These are phyloP conservation scores for Xiphophorus hellerii DNA, from an alignment of 2,113 vertebrate genomes.

Conservation along the genomic window DNA sequence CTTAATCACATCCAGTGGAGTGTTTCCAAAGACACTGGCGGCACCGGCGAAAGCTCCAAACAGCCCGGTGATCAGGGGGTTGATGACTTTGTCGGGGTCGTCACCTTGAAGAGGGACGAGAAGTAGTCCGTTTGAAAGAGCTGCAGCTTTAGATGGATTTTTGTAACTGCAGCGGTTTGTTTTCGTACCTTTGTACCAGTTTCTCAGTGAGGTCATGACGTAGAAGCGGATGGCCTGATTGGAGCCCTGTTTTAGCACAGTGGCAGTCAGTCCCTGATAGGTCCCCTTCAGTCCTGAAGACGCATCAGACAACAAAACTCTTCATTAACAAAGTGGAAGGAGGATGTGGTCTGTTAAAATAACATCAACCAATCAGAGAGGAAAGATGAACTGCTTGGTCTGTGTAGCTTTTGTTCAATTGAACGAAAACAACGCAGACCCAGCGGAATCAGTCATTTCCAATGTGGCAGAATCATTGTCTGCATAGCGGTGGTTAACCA, in stretches of 20 bases:
- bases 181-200: constrained; percentile 95
- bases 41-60: constrained; percentile 93
- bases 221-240: constrained; percentile 99
- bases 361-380: not conserved
- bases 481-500: not conserved
- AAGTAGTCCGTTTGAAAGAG: not conserved
- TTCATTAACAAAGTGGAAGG: not conserved
- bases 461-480: not conserved
- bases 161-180: too few species aligned
- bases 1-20: constrained; percentile 95
- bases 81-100: constrained; percentile 87
- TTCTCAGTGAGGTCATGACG: constrained; percentile 93
- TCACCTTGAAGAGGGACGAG: constrained; percentile 78
- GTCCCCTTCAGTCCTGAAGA: constrained; percentile 89
- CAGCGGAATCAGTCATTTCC: not conserved
- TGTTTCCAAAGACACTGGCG: constrained; percentile 95
- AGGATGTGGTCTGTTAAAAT: not conserved
- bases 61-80: constrained; percentile 88
- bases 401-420: too few species aligned
- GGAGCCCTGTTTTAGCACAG: constrained; percentile 94
- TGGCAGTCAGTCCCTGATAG: constrained; percentile 95
- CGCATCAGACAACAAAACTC: not conserved
- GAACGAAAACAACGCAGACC: too few species aligned
- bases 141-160: not conserved
- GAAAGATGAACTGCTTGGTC: not conserved